Conservation (phyloP, 1,140 invertebrate genomes). For the Chironomus tepperi region DNA sequence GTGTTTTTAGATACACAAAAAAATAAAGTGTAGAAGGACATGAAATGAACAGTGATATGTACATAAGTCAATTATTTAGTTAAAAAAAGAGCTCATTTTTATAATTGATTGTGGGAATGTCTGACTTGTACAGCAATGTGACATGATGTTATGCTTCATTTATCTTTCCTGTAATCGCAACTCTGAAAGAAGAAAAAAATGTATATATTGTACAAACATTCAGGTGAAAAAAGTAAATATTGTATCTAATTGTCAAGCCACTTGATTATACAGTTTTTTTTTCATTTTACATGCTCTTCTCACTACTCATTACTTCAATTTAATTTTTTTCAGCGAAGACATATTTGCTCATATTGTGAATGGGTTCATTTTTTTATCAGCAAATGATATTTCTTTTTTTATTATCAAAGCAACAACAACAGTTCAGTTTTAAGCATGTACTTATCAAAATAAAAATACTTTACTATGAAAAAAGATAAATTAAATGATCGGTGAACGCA, state of each 20-base stretch:
- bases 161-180: not conserved
- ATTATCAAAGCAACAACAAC: not conserved
- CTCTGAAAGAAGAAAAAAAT: not conserved
- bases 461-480: not conserved
- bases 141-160: slow-evolving; percentile 1
- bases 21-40: too few relatives aligned
- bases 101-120: not conserved
- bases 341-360: not conserved
- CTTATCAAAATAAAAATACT: not conserved
- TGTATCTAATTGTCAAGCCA: slow-evolving; percentile 16
- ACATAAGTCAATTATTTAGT: too few relatives aligned
- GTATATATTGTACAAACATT: not conserved
- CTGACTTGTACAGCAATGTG: not conserved
- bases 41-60: too few relatives aligned
- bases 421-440: not conserved
- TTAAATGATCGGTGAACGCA: not conserved
- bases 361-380: not conserved
- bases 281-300: not conserved
- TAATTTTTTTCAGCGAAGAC: not conserved
- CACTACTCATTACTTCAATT: not conserved
- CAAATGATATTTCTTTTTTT: not conserved
- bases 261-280: slow-evolving; percentile 18
- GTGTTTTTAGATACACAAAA: too few relatives aligned
- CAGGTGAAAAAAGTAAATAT: slow-evolving; percentile 16
- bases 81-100: not conserved